Evolutionary conservation across 2,797 vertebrate species (phyloP).

Genomic region (Euphonia xanthogaster): DNA sequence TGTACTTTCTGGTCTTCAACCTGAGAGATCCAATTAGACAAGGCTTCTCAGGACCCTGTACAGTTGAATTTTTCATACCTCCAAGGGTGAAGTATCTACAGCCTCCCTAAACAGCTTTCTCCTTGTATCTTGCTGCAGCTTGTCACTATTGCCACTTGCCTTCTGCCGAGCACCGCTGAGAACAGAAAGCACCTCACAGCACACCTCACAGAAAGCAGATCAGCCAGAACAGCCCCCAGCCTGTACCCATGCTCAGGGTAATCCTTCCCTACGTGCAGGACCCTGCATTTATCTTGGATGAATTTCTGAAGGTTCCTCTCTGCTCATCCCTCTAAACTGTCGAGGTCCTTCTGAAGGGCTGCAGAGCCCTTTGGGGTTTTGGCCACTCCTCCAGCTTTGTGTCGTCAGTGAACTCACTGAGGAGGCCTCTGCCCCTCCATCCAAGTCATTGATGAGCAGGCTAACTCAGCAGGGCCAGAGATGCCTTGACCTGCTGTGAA

Average conservation of each 20-base stretch:
- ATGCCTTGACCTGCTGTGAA: neutral
- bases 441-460: neutral
- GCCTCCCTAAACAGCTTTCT: neutral
- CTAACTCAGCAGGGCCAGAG: neutral
- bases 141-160: neutral
- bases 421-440: neutral
- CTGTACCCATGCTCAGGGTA: neutral
- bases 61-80: neutral
- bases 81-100: neutral
- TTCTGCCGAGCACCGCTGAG: rapidly evolving
- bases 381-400: neutral
- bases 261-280: neutral
- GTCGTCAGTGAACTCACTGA: neutral
- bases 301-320: neutral
- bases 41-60: neutral
- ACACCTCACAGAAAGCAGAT: neutral
- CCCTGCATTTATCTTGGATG: neutral
- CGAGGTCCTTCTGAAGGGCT: neutral
- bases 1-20: neutral
- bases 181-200: neutral
- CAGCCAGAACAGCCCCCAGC: neutral
- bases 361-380: neutral
- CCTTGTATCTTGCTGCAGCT: neutral
- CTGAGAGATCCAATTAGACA: neutral
- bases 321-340: neutral